Percentiles rank a stretch among this genome's conserved stretches.
Evolutionary conservation across 2,113 vertebrate species (phyloP).

Genomic region (Pavo muticus): DNA sequence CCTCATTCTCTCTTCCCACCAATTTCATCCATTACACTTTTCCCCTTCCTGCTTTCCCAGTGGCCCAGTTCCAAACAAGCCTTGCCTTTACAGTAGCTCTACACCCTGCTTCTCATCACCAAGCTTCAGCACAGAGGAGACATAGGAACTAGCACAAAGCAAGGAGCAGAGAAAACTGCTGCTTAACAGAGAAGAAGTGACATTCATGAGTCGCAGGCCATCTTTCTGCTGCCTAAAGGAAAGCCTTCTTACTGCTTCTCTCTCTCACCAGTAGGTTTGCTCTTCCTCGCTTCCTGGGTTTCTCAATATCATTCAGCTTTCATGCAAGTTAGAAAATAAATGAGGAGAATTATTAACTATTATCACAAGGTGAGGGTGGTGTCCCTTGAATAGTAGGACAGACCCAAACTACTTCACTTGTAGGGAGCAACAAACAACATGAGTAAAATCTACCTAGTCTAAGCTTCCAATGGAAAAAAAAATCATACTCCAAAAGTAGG

Average conservation of each 20-base stretch:
- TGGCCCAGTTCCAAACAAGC: neutral
- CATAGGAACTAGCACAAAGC: rapidly evolving
- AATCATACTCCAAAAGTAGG: neutral
- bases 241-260: neutral
- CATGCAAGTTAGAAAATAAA: neutral
- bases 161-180: neutral
- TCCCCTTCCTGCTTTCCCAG: constrained; percentile 22
- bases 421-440: neutral
- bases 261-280: neutral
- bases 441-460: neutral
- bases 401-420: neutral
- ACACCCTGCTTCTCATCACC: rapidly evolving
- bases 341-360: neutral
- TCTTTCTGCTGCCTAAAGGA: neutral
- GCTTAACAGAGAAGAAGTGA: neutral
- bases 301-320: neutral
- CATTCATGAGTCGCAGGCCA: neutral
- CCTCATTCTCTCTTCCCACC: constrained; percentile 51
- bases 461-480: neutral
- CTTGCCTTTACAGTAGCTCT: rapidly evolving
- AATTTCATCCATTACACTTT: constrained; percentile 28
- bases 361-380: neutral
- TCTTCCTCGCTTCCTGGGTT: neutral
- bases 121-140: neutral
- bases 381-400: neutral